A percentile compares a stretch with the other conserved stretches of the same genome.
Evolutionary conservation across 2,888 invertebrate genomes (phyloP).

Genomic region (Caradrina kadenii): DNA sequence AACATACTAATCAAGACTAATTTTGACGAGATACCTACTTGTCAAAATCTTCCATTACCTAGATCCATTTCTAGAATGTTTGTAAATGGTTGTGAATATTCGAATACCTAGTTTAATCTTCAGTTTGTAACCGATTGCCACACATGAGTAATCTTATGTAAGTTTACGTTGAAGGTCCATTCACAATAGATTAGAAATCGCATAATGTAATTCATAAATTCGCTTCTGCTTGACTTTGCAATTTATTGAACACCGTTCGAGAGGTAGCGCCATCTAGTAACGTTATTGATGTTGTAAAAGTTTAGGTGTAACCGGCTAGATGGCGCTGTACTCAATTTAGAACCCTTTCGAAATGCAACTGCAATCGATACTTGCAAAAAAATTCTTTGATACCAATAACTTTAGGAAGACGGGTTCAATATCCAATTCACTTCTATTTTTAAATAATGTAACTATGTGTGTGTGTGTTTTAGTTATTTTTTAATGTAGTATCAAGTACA

Average conservation of each 20-base stretch:
- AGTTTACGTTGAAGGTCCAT: constrained; percentile 38
- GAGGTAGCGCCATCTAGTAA: constrained; percentile 49
- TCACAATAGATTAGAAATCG: constrained; percentile 64
- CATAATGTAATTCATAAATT: constrained; percentile 50
- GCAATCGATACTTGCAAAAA: background rate
- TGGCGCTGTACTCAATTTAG: constrained; percentile 50
- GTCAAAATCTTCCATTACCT: constrained; percentile 27
- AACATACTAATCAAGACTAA: background rate
- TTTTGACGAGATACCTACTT: background rate
- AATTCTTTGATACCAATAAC: no score
- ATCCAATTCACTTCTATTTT: no score
- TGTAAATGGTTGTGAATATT: background rate
- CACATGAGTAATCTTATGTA: constrained; percentile 53
- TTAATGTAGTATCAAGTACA: no score
- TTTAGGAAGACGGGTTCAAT: no score
- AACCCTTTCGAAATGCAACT: background rate
- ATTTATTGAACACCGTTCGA: constrained; percentile 40
- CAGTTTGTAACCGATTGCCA: constrained; percentile 37
- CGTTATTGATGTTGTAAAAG: background rate
- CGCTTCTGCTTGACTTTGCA: constrained; percentile 19
- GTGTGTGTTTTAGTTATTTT: no score
- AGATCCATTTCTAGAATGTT: constrained; percentile 12
- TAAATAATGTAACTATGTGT: no score
- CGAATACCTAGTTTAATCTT: constrained; percentile 26
- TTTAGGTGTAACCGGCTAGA: constrained; percentile 34